These are phyloP conservation scores for Trachurus trachurus DNA, from an alignment of 2,797 vertebrate genomes.

Conservation along the genomic window DNA sequence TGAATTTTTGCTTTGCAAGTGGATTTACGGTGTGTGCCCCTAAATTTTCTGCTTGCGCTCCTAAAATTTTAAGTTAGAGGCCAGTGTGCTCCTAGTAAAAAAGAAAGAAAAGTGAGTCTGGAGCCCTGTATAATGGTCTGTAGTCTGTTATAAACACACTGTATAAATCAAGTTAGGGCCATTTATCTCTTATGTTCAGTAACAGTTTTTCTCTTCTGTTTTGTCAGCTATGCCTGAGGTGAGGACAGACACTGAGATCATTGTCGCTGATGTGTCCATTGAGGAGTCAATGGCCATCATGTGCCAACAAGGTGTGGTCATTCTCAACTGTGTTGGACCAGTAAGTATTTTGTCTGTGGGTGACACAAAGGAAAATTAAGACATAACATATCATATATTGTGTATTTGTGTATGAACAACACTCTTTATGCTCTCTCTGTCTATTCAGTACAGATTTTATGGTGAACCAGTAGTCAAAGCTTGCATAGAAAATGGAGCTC, in stretches of 20 bases:
- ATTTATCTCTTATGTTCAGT: neutral
- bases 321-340: conserved; percentile 93
- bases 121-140: too few species aligned
- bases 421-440: conserved; percentile 4
- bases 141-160: neutral
- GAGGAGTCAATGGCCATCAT: conserved; percentile 87
- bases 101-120: too few species aligned
- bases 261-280: conserved; percentile 88
- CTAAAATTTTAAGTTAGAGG: too few species aligned
- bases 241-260: conserved; percentile 86
- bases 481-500: conserved; percentile 94
- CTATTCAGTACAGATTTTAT: conserved; percentile 90
- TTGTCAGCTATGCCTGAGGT: conserved; percentile 86
- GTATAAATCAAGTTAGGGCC: neutral
- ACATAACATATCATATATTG: neutral
- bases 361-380: neutral
- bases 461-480: conserved; percentile 94
- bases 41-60: too few species aligned
- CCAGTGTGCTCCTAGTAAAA: too few species aligned
- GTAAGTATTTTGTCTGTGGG: conserved; percentile 81
- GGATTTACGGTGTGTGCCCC: too few species aligned
- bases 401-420: neutral
- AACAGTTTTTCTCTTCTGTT: neutral
- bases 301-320: conserved; percentile 89
- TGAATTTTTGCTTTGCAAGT: too few species aligned